Evolutionary conservation across 1,140 invertebrate species (phyloP), one percentile per base, ranked within the genome.

Genomic region (Drosophila mojavensis): DNA sequence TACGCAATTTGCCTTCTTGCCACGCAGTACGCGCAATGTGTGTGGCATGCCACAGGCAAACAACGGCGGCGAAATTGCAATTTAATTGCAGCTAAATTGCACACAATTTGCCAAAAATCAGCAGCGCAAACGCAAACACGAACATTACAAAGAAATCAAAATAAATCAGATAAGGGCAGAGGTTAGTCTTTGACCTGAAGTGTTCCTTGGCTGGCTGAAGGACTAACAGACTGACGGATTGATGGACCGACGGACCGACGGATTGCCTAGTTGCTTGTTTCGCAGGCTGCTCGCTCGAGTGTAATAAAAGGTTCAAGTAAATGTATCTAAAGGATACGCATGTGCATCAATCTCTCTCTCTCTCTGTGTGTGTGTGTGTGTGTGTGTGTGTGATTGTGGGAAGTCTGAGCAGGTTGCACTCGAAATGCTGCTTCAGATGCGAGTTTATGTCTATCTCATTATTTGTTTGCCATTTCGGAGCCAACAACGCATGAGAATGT

Each of bases 41-140:
- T 89, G 83, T 80, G 83, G 83, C 64, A 82, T 58, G 13, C 33
- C 17, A 7, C 17, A 60, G 7, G 28, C 10, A 80, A 11, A 3
- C 36, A 39, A 13, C 36, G 6, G 6, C 36, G 6, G 43, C 43
- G 17, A 17, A 67, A 88, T 88, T 89, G 85, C 85, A 90, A 88
- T 88, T 88, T 84, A 88, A 88, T 88, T 89, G 83, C 84, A 88
- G 79, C 84, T 89, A 88, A 88, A 88, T 89, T 72, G 85, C 74
- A 72, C 50, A 75, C 85, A 63, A 84, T 88, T 84, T 70, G 71
- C 67, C 60, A 56, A 58, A 67, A 73, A 80, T 55, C 50, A 73
- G 58, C 67, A 56, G 79, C 73, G 58, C 64, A 79, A 59, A 78
- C 58, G 74, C 58, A 61, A 72, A 24, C 15, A 13, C 33, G 7